Evolutionary conservation across 1,140 invertebrate genomes (phyloP).

Genomic region (Aporrectodea caliginosa): DNA sequence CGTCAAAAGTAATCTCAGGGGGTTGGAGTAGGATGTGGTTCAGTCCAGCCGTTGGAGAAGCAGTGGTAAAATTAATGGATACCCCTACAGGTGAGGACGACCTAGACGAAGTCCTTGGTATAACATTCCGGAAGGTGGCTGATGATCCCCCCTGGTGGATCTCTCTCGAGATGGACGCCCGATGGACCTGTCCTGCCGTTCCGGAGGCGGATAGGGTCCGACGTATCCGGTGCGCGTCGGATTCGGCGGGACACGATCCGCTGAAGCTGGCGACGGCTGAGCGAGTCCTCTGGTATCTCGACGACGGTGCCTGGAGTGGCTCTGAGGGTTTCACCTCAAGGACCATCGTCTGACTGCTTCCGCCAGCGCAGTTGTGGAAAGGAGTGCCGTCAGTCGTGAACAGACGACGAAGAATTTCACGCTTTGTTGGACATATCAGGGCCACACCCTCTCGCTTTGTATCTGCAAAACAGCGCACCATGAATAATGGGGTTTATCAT

Average conservation of each 20-base stretch:
- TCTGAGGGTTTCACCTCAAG: background rate
- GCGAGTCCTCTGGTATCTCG: background rate
- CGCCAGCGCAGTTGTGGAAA: background rate
- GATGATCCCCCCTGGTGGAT: conserved; percentile 1
- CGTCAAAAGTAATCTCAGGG: conserved; percentile 17
- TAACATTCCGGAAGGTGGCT: background rate
- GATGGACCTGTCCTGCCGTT: background rate
- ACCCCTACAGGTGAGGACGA: background rate
- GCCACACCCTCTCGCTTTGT: background rate
- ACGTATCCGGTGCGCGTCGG: background rate
- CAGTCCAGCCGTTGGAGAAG: conserved; percentile 7
- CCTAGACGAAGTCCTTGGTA: background rate
- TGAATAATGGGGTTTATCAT: background rate
- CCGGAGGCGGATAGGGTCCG: background rate
- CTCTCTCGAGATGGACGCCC: background rate
- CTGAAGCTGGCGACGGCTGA: background rate
- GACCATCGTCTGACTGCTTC: background rate
- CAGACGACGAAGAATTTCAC: background rate
- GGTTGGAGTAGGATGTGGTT: conserved; percentile 8
- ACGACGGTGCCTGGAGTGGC: background rate
- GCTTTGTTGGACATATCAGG: background rate
- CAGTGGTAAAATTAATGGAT: background rate
- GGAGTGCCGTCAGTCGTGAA: background rate
- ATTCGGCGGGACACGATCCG: background rate
- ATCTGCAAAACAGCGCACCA: background rate